phyloP scores from a whole-genome alignment of 2,888 invertebrate genomes.

The Laothoe populi region DNA sequence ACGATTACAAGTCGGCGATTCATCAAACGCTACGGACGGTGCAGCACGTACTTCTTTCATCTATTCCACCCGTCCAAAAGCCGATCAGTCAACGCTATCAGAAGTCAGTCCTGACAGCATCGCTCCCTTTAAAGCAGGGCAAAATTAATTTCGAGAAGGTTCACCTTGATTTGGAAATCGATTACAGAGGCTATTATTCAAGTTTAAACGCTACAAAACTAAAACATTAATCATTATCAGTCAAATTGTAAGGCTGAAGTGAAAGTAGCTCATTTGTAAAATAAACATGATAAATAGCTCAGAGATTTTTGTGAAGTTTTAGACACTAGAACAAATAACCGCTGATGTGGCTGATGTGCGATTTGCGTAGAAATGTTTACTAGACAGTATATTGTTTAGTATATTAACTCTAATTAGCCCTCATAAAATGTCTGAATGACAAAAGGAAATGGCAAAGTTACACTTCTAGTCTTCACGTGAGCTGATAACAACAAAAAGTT shows the following conservation, averaged over 20 bases:
- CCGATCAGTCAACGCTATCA: slow-evolving; percentile 80
- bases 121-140: slow-evolving; percentile 64
- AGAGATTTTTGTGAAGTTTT: background rate
- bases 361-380: background rate
- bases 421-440: slow-evolving; percentile 1
- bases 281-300: background rate
- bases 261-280: background rate
- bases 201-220: slow-evolving; percentile 10
- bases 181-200: slow-evolving; percentile 21
- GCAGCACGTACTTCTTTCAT: slow-evolving; percentile 76
- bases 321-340: too few relatives aligned
- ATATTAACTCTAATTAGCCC: background rate
- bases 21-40: slow-evolving; percentile 69
- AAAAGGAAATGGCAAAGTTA: slow-evolving; percentile 9
- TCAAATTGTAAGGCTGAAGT: background rate
- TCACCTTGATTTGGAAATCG: slow-evolving; percentile 25
- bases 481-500: background rate
- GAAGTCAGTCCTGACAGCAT: slow-evolving; percentile 52
- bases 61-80: slow-evolving; percentile 69
- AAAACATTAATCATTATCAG: slow-evolving; percentile 13
- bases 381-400: background rate
- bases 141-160: slow-evolving; percentile 62
- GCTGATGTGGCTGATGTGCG: background rate
- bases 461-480: background rate
- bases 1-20: slow-evolving; percentile 80